Conservation (phyloP, 2,113 vertebrate species). For the Chloebia gouldiae region DNA sequence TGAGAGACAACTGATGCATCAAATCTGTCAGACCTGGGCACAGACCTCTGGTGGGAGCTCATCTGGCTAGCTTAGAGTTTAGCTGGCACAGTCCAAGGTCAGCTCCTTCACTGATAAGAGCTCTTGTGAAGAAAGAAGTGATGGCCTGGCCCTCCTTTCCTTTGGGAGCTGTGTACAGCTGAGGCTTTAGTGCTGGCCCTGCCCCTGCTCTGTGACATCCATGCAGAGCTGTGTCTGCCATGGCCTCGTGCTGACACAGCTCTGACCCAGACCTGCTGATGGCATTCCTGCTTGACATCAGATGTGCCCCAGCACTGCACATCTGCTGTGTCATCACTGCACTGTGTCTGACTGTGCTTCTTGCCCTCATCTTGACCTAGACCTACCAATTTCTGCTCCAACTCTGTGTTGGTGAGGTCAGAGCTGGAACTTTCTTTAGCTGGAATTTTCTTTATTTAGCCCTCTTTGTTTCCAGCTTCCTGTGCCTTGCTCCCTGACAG, state of each 20-base stretch:
- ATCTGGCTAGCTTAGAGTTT: not conserved
- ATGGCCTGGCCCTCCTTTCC: not conserved
- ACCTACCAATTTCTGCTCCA: not conserved
- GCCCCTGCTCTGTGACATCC: fast-evolving
- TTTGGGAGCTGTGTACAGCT: not conserved
- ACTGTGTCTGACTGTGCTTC: not conserved
- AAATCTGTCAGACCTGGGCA: not conserved
- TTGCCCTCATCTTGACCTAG: not conserved
- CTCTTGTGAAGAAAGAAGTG: not conserved
- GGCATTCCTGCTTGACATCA: not conserved
- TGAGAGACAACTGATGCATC: not conserved
- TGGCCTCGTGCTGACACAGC: fast-evolving
- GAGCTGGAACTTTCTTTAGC: not conserved
- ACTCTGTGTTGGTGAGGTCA: not conserved
- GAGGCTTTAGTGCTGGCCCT: not conserved
- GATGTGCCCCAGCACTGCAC: not conserved
- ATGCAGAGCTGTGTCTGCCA: fast-evolving
- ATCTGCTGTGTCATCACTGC: not conserved
- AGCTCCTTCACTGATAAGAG: not conserved
- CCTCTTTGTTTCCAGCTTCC: not conserved
- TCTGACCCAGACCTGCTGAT: not conserved
- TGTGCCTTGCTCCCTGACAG: not conserved
- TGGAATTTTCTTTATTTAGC: not conserved
- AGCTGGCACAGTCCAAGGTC: not conserved
- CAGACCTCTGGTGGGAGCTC: not conserved